Evolutionary conservation across 2,888 invertebrate genomes (phyloP), one percentile per base, ranked within the genome.

Genomic region (Pecten maximus): DNA sequence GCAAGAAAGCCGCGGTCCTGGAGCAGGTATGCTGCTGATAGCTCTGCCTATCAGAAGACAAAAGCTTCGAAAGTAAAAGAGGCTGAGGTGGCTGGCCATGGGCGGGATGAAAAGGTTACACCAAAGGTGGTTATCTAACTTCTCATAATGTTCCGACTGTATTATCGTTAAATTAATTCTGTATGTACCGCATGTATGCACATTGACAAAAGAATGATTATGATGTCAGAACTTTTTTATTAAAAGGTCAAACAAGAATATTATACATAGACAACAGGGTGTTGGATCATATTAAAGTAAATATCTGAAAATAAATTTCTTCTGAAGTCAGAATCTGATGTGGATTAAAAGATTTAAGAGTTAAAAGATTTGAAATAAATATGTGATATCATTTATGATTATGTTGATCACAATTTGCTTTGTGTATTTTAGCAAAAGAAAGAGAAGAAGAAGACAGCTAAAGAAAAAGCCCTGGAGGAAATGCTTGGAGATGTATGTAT

Each of bases 1-100:
- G 93, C 92, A 3, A 96, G 97, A 89, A 99, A 99, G 96, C 98
- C 99, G 0, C 98, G 98, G 97, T 98, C 99, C 0, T 99, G 99
- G 99, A 99, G 99, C 96, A 99, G 99, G 97, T 98, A 99, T 97
- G 98, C 99, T 0, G 96, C 97, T 60, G 98, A 98, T 91, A 98
- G 98, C 96, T 97, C 98, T 91, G 97, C 97, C 8, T 98, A 97
- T 95, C 97, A 94, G 90, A 92, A 90, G 28, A 74, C 89, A 44
- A 88, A 90, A 40, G 54, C n/a, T 28, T 35, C 40, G 2, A 89
- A 91, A 39, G 89, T 91, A 44, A 44, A 94, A 60, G 89, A 91
- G 39, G 89, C 54, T 87, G 89, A 89, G 87, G 89, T 44, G 40
- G 44, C 87, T 35, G n/a, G n/a, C 86, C 86, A n/a, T n/a, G 23